phyloP scores from a whole-genome alignment of 2,888 invertebrate species.

The Troides oblongomaculatus region DNA sequence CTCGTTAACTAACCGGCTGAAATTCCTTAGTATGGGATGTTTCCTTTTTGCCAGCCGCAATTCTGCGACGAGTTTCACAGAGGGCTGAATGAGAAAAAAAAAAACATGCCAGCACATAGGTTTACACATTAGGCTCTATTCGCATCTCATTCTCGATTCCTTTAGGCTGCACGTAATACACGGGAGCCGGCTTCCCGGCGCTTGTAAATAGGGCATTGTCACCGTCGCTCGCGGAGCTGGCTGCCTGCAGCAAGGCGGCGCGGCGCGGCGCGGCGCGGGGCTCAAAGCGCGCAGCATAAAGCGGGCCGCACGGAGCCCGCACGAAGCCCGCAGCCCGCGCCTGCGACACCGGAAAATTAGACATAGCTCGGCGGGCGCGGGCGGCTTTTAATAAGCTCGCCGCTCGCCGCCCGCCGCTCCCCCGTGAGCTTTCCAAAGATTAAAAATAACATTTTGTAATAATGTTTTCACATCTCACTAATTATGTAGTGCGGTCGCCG shows the following conservation, averaged over 20 bases:
- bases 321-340: slow-evolving; percentile 62
- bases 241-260: too few species aligned
- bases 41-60: too few species aligned
- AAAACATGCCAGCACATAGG: background rate
- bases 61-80: too few species aligned
- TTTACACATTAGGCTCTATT: background rate
- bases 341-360: slow-evolving; percentile 75
- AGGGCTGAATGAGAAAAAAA: too few species aligned
- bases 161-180: background rate
- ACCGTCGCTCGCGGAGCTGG: background rate
- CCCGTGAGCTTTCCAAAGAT: slow-evolving; percentile 16
- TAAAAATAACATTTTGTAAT: slow-evolving; percentile 28
- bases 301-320: slow-evolving; percentile 44
- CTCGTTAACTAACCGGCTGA: too few species aligned
- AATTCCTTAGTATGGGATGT: too few species aligned
- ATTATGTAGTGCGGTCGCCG: slow-evolving; percentile 6
- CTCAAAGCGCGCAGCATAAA: slow-evolving; percentile 10
- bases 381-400: slow-evolving; percentile 27
- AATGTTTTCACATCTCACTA: slow-evolving; percentile 7
- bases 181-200: background rate
- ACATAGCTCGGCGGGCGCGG: slow-evolving; percentile 51
- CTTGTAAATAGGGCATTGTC: slow-evolving; percentile 9
- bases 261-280: too few species aligned
- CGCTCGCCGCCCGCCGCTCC: slow-evolving; percentile 19
- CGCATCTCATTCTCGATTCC: background rate